Conservation (phyloP, 37 sponge, comb jelly and placozoan genomes). For the Aplysina aerophoba region DNA sequence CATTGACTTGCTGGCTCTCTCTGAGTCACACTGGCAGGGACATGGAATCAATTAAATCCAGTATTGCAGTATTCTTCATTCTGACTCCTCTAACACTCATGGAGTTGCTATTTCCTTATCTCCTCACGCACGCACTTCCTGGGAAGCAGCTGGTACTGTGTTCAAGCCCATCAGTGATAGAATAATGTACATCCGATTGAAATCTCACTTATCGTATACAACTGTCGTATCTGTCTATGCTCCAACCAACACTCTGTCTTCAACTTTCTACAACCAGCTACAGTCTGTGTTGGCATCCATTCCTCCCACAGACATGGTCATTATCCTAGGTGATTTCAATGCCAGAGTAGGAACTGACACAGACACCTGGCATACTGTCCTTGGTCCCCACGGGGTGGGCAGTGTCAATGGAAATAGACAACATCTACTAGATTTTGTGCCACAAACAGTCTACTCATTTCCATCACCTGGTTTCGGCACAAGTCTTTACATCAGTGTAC, state of each 20-base stretch:
- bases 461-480: conserved; percentile 29
- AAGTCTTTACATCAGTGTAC: conserved; percentile 19
- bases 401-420: neutral
- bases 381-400: conserved; percentile 16
- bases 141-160: conserved; percentile 20
- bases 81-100: neutral
- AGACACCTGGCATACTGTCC: conserved; percentile 14
- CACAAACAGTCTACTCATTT: conserved; percentile 1
- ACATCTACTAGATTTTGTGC: conserved; percentile 23
- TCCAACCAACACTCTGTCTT: conserved; percentile 15
- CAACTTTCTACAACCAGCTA: conserved; percentile 21
- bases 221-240: neutral
- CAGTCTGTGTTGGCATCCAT: conserved; percentile 16
- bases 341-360: conserved; percentile 18
- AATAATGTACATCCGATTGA: conserved; percentile 21
- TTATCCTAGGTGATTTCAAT: conserved; percentile 32
- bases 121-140: neutral
- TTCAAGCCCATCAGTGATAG: conserved; percentile 22
- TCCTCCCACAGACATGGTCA: conserved; percentile 36
- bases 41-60: neutral
- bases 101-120: conserved; percentile 20
- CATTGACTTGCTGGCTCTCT: conserved; percentile 9
- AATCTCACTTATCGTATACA: conserved; percentile 5
- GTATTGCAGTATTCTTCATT: neutral
- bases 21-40: neutral